A percentile compares a stretch with the other conserved stretches of the same genome.
phyloP scores from a whole-genome alignment of 2,113 vertebrate genomes.

The Semnornis frantzii region DNA sequence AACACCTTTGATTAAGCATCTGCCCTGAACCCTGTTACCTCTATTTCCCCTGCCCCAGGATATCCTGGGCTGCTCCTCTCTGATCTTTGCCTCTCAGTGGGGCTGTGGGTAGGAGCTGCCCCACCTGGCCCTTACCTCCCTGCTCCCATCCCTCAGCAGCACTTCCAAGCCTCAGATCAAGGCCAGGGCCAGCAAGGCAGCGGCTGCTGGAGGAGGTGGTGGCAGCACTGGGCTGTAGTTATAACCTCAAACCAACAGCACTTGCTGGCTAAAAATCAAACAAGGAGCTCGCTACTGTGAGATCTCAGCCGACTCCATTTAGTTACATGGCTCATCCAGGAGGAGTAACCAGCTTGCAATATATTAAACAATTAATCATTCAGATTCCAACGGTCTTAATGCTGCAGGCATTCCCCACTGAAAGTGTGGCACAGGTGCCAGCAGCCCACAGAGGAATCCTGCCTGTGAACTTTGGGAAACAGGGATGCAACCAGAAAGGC shows the following conservation, averaged over 20 bases:
- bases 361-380: conserved; percentile 57
- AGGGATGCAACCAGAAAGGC: not conserved
- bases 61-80: not conserved
- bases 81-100: not conserved
- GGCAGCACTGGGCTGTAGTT: not conserved
- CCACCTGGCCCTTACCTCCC: not conserved
- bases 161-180: not conserved
- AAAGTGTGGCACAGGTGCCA: not conserved
- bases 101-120: not conserved
- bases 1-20: not conserved
- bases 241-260: not conserved
- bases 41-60: not conserved
- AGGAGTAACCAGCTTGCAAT: conserved; percentile 42
- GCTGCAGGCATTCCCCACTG: not conserved
- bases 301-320: not conserved
- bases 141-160: not conserved
- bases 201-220: not conserved
- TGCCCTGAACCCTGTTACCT: not conserved
- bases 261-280: conserved; percentile 19
- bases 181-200: rapidly evolving
- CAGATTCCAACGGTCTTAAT: not conserved
- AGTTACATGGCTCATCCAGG: not conserved
- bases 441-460: not conserved
- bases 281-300: conserved; percentile 9
- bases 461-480: conserved; percentile 5